Evolutionary conservation across 2,888 invertebrate genomes (phyloP), one percentile per base, ranked within the genome.

Genomic region (Chironomus tentans): DNA sequence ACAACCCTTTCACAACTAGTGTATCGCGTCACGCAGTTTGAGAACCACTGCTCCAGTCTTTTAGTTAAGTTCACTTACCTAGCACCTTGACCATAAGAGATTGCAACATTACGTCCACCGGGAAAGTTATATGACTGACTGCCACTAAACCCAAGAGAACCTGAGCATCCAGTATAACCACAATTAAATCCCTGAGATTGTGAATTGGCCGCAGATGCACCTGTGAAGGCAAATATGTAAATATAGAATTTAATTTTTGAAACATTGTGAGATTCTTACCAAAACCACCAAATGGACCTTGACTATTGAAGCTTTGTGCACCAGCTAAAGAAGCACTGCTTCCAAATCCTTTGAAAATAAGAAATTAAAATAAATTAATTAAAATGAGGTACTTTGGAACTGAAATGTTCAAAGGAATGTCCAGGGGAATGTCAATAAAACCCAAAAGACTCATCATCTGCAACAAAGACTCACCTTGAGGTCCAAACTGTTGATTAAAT

Each of bases 51-150:
- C n/a, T n/a, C n/a, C n/a, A n/a, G n/a, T n/a, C n/a, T n/a, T n/a
- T n/a, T n/a, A n/a, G n/a, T n/a, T n/a, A n/a, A n/a, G n/a, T n/a
- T n/a, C n/a, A n/a, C n/a, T n/a, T n/a, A n/a, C n/a, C n/a, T n/a
- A n/a, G 46, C 65, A 68, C 80, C 82, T 77, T 83, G 83, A 3
- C 82, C 80, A 69, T 81, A 82, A 2, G 82, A 80, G 46, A 85
- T 81, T 77, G 82, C 83, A 1, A 85, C 78, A 2, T 81, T 81
- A 76, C 85, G 81, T 5, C 85, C 85, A 78, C 83, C 83, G 28
- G 84, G 84, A 22, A 85, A 79, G 2, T 79, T 79, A 71, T 82
- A 85, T 4, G 80, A 80, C 78, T 84, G 85, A 70, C 81, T 82
- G 12, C 81, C 81, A 0, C 84, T 82, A 47, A 82, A 81, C 4